Evolutionary conservation across 2,113 vertebrate species (phyloP), one percentile per base, ranked within the genome.

Genomic region (Dendrocopos noguchii): DNA sequence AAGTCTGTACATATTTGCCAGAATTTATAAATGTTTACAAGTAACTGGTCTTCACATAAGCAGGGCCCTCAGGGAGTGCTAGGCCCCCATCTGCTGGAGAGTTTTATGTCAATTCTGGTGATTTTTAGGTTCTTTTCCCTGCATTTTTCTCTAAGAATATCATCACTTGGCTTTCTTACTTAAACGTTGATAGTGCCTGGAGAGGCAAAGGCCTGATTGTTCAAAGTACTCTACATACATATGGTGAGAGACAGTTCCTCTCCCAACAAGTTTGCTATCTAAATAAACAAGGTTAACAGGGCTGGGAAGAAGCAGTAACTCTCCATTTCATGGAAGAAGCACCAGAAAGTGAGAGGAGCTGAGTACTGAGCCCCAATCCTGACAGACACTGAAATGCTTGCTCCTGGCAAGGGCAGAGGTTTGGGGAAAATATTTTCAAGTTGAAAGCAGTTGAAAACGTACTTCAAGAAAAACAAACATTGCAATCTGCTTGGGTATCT

Each of bases 31-130:
- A 93, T 96, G 96, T 96, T 96, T 96, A 96, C 96, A 96, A 94
- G 93, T 95, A 84, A 95, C 96, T 88, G 91, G 94, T 95, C 95
- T 94, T 96, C 90, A 15, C 93, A 96, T 94, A 95, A 96, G 91
- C 76, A 94, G 70, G 95, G 96, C 93, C 94, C 95, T 95, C 85
- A 95, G 95, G 95, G 95, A 95, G 93, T 96, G 93, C 95, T 96
- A 96, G 95, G 95, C 94, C 93, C 95, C 95, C 96, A 96, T 96
- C 96, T 96, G 96, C 95, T 96, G 96, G 95, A 96, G 94, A 96
- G 80, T 95, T 96, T 95, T 95, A 96, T 95, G 95, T 96, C 96
- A 95, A 92, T 96, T 96, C 92, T 96, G 94, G 94, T 96, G 93
- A 91, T 91, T 96, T 95, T 96, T 93, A 92, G 87, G 91, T 94